Evolutionary conservation across 2,797 vertebrate species (phyloP), one percentile per base, ranked within the genome.

Genomic region (Notolepis coatsorum): DNA sequence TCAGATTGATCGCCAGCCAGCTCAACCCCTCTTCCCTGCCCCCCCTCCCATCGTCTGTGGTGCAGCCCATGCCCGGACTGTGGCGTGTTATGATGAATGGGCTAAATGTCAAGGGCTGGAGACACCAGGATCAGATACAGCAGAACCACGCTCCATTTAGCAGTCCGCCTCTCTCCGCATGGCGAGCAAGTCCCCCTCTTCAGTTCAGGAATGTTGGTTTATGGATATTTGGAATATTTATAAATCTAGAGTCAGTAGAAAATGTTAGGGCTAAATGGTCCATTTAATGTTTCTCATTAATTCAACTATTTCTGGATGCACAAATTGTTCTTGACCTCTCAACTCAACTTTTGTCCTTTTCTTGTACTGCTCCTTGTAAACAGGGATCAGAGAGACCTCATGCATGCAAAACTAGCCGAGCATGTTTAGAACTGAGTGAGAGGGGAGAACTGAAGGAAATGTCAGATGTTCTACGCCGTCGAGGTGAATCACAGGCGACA

Each of bases 1-100:
- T 88, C 78, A 84, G 89, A 90, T 92, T 90, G 89, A 92, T 92
- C 88, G 81, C 77, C 80, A 71, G 86, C 87, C 90, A 88, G 80
- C 68, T 60, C 9, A 77, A 68, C 72, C 80, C 78, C 82, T 8
- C 31, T 64, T 67, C 59, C 60, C 77, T 65, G 70, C 79, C 82
- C 74, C 77, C 84, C 79, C 77, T 2, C 23, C 12, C 17, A 2
- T 10, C 53, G 42, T 86, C 80, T 78, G 79, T 70, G 79, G 78
- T 73, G 74, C 62, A 79, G 77, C 79, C 80, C 71, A 45, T 81
- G 81, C 84, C 85, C 75, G 74, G 84, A 75, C 84, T 66, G 73
- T 71, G 84, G 71, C 33, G 39, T 72, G 81, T 82, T 86, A 88
- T 88, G 90, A 91, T 91, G 88, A 90, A 91, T 90, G 84, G 81